Evolutionary conservation across 2,888 invertebrate genomes (phyloP), one percentile per base, ranked within the genome.

Genomic region (Drosophila mulleri): DNA sequence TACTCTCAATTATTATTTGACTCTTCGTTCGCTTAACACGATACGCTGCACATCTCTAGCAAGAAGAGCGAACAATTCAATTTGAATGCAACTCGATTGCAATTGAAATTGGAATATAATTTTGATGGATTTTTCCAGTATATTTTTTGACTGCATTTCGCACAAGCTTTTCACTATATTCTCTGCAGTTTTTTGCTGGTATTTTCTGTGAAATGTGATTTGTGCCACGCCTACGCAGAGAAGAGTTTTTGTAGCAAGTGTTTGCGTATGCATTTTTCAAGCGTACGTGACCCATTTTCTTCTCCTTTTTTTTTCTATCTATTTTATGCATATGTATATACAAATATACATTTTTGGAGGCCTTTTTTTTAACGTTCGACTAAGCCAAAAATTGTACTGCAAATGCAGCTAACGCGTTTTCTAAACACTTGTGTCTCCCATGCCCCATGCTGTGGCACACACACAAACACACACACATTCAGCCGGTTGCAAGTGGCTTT

Each of bases 321-420:
- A 23, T 37, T 29, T 50, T 2, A 29, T 48, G 26, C n/a, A 29
- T 37, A 11, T 39, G 3, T 39, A 37, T 35, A 11, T 6, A 14
- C 5, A 9, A 20, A 20, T 12, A 52, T 42, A 47, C 23, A 23
- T 60, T 72, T 66, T 50, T 39, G 53, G 64, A 54, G 58, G 68
- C 53, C 53, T 42, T 26, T 44, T 44, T 47, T 47, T 60, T 54
- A 62, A 39, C 47, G 53, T 39, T 42, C 32, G n/a, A 72, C 78
- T 81, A 86, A 88, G 81, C 87, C 75, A 70, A 14, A 81, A 78
- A 86, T 71, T 78, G 75, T 72, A 61, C 61, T 71, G 61, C 47
- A 75, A 67, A 67, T 80, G 67, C 86, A 72, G 61, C 78, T 72
- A 82, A 72, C 78, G 72, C 76, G 72, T 52, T 78, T 71, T 67